Base-by-base conservation (phyloP, 1,140 invertebrate genomes). In the Drosophila funebris region DNA sequence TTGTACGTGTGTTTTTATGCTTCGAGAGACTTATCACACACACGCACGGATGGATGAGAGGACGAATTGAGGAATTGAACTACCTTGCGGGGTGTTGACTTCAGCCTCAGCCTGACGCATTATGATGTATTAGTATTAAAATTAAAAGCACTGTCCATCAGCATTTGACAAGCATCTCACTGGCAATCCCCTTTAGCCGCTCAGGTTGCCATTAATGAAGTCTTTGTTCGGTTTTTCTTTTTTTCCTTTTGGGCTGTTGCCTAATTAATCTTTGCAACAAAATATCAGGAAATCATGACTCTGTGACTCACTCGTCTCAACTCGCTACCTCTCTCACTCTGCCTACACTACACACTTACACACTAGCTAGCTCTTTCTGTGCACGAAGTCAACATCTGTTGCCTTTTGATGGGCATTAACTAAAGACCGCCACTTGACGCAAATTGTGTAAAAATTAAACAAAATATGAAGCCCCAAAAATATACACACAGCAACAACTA, bases 61-160 rank as follows among this genome's bases (percentile, higher is more conserved):
- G 43, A 60, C 61, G n/a, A n/a, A 27, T 24, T 27, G 54, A 43
- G 1, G 39, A 18, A 44, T n/a, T 24, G 14, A 33, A 29, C 46
- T 76, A 84, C 80, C 80, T 84, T 76, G 58, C 39, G 54, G 50
- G 44, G 74, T 64, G 61, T 74, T 81, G 79, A 82, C 78, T 81
- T 74, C 33, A 24, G 57, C 20, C 57, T 50, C 29, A 41, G 44
- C 14, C 54, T 50, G 73, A 72, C 58, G 78, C 81, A 81, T 81
- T 90, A 85, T 84, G 84, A 88, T 88, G 80, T 83, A 88, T 88
- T 88, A 78, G 81, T 67, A 67, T 81, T 77, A 90, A 88, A 88
- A 90, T 88, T 90, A 90, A 88, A 88, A 85, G 79, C 69, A 67
- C 73, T 68, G 54, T 69, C 72, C 56, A 50, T 78, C 68, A 57